Evolutionary conservation across 2,113 vertebrate genomes (phyloP), one percentile per base, ranked within the genome.

Genomic region (Argyrosomus japonicus): DNA sequence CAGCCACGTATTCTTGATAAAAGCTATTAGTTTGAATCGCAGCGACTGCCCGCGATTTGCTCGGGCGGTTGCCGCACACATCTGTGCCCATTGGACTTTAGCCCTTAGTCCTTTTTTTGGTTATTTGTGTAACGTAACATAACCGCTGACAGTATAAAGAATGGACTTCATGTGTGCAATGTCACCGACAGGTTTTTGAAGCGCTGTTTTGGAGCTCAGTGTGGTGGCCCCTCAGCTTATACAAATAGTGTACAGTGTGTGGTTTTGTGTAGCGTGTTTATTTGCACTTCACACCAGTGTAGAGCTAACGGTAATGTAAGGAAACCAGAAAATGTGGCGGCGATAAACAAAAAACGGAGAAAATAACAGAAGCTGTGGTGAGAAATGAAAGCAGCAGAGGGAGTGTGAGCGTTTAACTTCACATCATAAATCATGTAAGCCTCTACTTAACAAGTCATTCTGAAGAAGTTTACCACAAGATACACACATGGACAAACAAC

Each of bases 381-480:
- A 73, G 23, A 53, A 36, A 79, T 25, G n/a, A 69, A 50, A 69
- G 45, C 40, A 11, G 69, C 56, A 0, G 40, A 62, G 23, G 68
- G 58, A 48, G 48, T 5, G 12, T 36, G 60, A 73, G 12, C 32
- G 58, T 71, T 56, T 58, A 65, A 60, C 17, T 67, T 19, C 3
- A 51, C 65, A 19, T 54, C 57, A 69, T 76, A 36, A 68, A 75
- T 75, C 65, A 64, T 13, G 63, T 50, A 21, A 18, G 63, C 19
- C 40, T 77, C 23, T 3, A 8, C 6, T 57, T 19, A 67, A 14
- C 62, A 5, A 9, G 2, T 43, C 19, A 68, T 29, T 11, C 12
- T n/a, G 12, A 17, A 62, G 27, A 43, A 73, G 69, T 6, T 58
- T 11, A 64, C 50, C 58, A 76, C 64, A 36, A 69, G 19, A 76